Evolutionary conservation across 2,888 invertebrate genomes (phyloP), one percentile per base, ranked within the genome.

Genomic region (Drymonia ruficornis): DNA sequence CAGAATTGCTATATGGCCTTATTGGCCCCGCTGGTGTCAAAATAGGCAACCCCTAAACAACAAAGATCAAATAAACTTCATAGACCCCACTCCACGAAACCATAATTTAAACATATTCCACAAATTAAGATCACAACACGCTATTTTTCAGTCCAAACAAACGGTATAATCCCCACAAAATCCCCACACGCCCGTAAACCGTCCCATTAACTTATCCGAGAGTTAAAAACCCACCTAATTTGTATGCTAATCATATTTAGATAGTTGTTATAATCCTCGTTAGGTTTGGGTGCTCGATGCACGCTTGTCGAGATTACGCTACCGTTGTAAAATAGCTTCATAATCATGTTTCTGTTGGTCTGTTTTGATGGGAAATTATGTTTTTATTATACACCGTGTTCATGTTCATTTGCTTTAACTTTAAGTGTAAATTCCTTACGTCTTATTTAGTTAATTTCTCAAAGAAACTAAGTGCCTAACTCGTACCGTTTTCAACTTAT

Each of bases 231-330:
- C 64, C 16, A 18, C 59, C 65, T 75, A 72, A 80, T 83, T 81
- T 80, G 78, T 80, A 81, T 82, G 81, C 66, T 77, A 81, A 81
- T 80, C 70, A 70, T 67, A 76, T 74, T n/a, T 72, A 73, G 69
- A 74, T 78, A 75, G 75, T 80, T 71, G 53, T 55, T 68, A 68
- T 77, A 78, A 78, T 64, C 66, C 61, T 40, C 34, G 46, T 52
- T 50, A 49, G 56, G 50, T 51, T 42, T 51, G 48, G 28, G 55
- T 51, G 50, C 54, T 50, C 19, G 48, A 52, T 63, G 59, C 59
- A 23, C 43, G 28, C 46, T 51, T 63, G 55, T 42, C 54, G 28
- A 59, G 63, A 70, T 65, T 71, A 68, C 31, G 28, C 29, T 29
- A 44, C 29, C 53, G 64, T 49, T 50, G 46, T 68, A 54, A 65